Conservation (phyloP, 2,888 invertebrate species). For the Caenorhabditis sp. region DNA sequence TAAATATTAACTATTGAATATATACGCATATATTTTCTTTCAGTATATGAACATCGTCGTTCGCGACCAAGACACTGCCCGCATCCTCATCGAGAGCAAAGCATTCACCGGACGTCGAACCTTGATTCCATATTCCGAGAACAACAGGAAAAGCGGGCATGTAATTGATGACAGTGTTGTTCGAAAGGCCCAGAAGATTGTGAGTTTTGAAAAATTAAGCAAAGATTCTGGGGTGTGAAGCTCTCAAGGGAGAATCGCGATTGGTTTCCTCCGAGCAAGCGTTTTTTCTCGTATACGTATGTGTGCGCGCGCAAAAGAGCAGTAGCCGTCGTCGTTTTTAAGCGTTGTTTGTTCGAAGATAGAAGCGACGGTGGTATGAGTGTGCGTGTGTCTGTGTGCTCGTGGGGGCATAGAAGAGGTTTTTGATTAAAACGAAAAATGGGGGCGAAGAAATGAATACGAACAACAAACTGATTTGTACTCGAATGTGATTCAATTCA, state of each 20-base stretch:
- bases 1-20: too few species aligned
- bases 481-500: slow-evolving; percentile 10
- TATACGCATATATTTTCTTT: slow-evolving; percentile 30
- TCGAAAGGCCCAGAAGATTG: slow-evolving; percentile 11
- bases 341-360: slow-evolving; percentile 52
- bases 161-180: background rate
- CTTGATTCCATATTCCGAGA: slow-evolving; percentile 72
- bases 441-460: slow-evolving; percentile 3
- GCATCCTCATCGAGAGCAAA: slow-evolving; percentile 91
- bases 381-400: slow-evolving; percentile 2
- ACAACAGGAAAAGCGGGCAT: too few species aligned
- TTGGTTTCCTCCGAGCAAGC: slow-evolving; percentile 15
- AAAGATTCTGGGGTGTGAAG: too few species aligned
- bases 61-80: slow-evolving; percentile 91
- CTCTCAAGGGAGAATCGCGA: too few species aligned
- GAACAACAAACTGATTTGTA: slow-evolving; percentile 26
- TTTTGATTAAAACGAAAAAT: slow-evolving; percentile 42
- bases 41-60: slow-evolving; percentile 94
- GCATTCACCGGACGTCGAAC: slow-evolving; percentile 85
- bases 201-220: slow-evolving; percentile 40
- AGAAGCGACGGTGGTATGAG: slow-evolving; percentile 23
- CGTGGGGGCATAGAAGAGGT: slow-evolving; percentile 24
- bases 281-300: background rate
- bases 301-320: slow-evolving; percentile 15
- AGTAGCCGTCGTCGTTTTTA: slow-evolving; percentile 29